Evolutionary conservation across 2,888 invertebrate species (phyloP).

Genomic region (Brenthis hecate): DNA sequence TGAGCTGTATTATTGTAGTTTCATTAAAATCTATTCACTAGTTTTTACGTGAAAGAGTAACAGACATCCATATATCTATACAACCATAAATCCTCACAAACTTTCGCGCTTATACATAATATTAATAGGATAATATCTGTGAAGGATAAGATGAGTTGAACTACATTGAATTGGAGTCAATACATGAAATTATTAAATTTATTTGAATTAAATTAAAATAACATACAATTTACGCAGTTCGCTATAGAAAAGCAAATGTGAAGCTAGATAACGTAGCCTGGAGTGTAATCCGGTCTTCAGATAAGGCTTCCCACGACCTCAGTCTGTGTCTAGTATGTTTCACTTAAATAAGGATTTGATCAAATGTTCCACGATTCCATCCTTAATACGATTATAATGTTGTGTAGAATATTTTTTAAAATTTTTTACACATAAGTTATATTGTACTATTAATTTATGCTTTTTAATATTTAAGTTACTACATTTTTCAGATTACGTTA

Average conservation of each 20-base stretch:
- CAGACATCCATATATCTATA: too few relatives aligned
- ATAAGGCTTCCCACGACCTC: slow-evolving; percentile 32
- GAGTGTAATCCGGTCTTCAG: slow-evolving; percentile 35
- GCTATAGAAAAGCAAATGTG: slow-evolving; percentile 25
- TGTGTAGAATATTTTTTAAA: background rate
- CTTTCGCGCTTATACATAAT: too few relatives aligned
- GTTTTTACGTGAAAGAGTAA: too few relatives aligned
- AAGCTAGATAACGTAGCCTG: slow-evolving; percentile 35
- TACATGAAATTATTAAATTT: too few relatives aligned
- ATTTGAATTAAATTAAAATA: slow-evolving; percentile 1
- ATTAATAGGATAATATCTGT: too few relatives aligned
- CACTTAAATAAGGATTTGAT: slow-evolving; percentile 30
- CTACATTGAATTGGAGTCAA: too few relatives aligned
- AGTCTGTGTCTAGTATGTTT: slow-evolving; percentile 33
- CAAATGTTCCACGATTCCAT: slow-evolving; percentile 23
- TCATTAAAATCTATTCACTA: too few relatives aligned
- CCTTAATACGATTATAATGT: background rate
- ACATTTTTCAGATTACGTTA: too few relatives aligned
- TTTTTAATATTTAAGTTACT: background rate
- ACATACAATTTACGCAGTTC: slow-evolving; percentile 3
- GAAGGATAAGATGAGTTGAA: too few relatives aligned
- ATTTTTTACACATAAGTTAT: background rate
- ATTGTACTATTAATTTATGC: background rate
- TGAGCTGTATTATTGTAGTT: too few relatives aligned
- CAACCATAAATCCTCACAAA: too few relatives aligned